These are phyloP conservation scores for Hylaeus volcanicus DNA, from an alignment of 1,140 invertebrate genomes.

Conservation along the genomic window DNA sequence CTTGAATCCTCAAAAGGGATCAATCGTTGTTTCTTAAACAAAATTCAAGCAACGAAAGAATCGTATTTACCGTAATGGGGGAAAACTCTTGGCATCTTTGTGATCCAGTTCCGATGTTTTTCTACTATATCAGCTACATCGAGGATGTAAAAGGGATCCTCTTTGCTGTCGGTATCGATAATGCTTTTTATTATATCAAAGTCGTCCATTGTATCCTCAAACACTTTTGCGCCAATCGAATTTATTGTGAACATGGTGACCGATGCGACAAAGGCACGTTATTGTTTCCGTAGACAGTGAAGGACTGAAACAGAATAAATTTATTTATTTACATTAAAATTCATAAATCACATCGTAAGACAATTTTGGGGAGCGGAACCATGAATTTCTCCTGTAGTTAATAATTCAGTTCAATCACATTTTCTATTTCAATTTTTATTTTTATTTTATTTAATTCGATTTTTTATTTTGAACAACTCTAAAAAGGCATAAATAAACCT, in stretches of 20 bases:
- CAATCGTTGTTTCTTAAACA: not conserved
- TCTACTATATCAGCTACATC: conserved; percentile 84
- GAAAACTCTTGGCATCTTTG: conserved; percentile 83
- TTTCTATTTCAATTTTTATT: too few species aligned
- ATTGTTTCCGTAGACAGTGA: not conserved
- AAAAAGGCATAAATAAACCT: too few species aligned
- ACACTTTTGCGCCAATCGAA: conserved; percentile 62
- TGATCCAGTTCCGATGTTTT: conserved; percentile 84
- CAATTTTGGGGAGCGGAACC: too few species aligned
- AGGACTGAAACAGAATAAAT: not conserved
- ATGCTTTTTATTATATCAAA: conserved; percentile 71
- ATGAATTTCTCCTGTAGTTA: too few species aligned
- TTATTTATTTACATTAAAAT: not conserved
- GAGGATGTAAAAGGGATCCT: conserved; percentile 86
- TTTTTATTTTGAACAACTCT: too few species aligned
- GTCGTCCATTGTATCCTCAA: conserved; percentile 68
- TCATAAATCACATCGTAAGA: too few species aligned
- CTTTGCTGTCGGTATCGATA: conserved; percentile 74
- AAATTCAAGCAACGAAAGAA: conserved; percentile 1
- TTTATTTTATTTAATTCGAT: too few species aligned
- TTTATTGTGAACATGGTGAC: conserved; percentile 35
- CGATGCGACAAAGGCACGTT: not conserved
- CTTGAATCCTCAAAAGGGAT: too few species aligned
- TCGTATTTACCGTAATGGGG: conserved; percentile 83
- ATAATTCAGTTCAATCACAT: too few species aligned